These are phyloP conservation scores for Typhlichthys eigenmanni DNA, from an alignment of 2,797 vertebrate genomes.

Conservation along the genomic window DNA sequence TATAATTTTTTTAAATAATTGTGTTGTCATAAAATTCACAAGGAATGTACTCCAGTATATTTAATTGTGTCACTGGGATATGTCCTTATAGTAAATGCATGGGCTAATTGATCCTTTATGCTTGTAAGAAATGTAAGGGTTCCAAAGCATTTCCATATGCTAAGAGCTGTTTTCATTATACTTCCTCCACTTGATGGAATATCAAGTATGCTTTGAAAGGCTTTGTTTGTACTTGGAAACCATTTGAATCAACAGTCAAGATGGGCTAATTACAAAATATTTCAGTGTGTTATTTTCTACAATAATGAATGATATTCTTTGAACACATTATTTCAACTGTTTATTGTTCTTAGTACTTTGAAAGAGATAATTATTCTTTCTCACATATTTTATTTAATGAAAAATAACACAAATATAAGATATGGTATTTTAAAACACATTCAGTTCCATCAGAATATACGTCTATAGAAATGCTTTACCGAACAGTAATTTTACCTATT, in stretches of 20 bases:
- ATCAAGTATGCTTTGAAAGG: slow-evolving; percentile 30
- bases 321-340: slow-evolving; percentile 36
- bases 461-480: too few species aligned
- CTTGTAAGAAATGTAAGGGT: background rate
- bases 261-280: slow-evolving; percentile 17
- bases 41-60: background rate
- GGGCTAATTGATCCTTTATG: background rate
- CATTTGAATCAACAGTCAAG: slow-evolving; percentile 28
- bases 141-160: slow-evolving; percentile 1
- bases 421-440: background rate
- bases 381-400: background rate
- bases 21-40: too few species aligned
- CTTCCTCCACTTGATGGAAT: background rate
- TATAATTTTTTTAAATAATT: too few species aligned
- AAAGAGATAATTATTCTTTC: slow-evolving; percentile 15
- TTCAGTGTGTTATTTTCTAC: slow-evolving; percentile 22
- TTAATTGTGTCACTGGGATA: background rate
- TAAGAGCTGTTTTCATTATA: background rate
- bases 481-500: too few species aligned
- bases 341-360: slow-evolving; percentile 19
- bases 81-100: background rate
- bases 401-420: background rate
- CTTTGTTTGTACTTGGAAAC: slow-evolving; percentile 15
- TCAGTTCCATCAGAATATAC: too few species aligned
- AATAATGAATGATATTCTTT: slow-evolving; percentile 15